Percentiles rank a stretch among this genome's conserved stretches.
These are phyloP conservation scores for Spialia ferax DNA, from an alignment of 2,888 invertebrate genomes.

Conservation along the genomic window DNA sequence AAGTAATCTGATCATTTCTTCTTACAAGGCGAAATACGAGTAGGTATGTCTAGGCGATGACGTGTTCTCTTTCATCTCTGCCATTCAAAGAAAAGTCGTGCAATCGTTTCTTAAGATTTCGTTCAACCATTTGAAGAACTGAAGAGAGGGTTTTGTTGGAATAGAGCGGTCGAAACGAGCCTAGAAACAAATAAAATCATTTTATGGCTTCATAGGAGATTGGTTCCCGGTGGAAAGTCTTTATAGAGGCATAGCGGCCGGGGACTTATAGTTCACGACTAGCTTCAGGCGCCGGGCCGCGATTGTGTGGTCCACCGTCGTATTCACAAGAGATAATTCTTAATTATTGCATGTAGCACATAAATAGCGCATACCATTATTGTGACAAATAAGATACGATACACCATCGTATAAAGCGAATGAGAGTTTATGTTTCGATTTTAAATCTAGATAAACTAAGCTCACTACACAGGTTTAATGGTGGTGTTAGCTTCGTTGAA, in stretches of 20 bases:
- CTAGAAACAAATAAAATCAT: conserved; percentile 67
- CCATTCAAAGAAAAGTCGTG: conserved; percentile 20
- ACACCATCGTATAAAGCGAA: conserved; percentile 7
- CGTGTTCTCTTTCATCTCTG: conserved; percentile 24
- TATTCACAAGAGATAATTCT: conserved; percentile 49
- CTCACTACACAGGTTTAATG: conserved; percentile 29
- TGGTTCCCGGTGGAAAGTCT: conserved; percentile 66
- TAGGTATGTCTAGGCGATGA: conserved; percentile 17
- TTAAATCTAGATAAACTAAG: conserved; percentile 30
- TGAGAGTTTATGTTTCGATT: conserved; percentile 26
- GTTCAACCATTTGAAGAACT: neutral
- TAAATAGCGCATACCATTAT: conserved; percentile 36
- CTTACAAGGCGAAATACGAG: neutral
- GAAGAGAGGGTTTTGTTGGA: conserved; percentile 19
- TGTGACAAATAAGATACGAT: conserved; percentile 35
- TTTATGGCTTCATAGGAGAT: conserved; percentile 71
- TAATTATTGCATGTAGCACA: conserved; percentile 38
- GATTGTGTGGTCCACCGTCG: conserved; percentile 70
- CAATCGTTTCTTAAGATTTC: conserved; percentile 23
- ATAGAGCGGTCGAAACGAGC: conserved; percentile 48
- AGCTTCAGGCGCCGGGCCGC: conserved; percentile 67
- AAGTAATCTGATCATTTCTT: conserved; percentile 5
- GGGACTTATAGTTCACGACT: conserved; percentile 77
- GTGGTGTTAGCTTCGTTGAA: conserved; percentile 16
- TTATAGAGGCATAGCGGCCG: conserved; percentile 65